Evolutionary conservation across 30 jellyfish, hydroid and myxozoan species (phyloP).

Genomic region (Hydra vulgaris): DNA sequence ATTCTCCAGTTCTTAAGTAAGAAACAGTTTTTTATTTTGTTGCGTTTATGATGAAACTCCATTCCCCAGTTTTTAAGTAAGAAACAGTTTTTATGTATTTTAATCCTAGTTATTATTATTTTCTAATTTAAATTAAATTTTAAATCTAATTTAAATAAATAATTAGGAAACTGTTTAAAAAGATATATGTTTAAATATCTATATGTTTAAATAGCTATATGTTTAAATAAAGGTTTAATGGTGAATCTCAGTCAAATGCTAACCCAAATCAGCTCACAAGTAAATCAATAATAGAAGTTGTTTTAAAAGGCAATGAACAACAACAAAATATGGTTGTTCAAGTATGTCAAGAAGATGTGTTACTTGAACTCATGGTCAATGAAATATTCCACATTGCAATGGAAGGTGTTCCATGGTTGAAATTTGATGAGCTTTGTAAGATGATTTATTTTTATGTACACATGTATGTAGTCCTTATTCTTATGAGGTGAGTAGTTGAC

Average conservation of each 20-base stretch:
- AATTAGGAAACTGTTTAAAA: too few relatives aligned
- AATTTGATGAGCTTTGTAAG: neutral
- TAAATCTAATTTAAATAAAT: too few relatives aligned
- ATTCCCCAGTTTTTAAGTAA: neutral
- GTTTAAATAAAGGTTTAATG: neutral
- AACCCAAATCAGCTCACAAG: neutral
- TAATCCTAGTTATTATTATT: too few relatives aligned
- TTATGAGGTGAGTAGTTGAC: too few relatives aligned
- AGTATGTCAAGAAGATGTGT: neutral
- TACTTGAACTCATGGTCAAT: neutral
- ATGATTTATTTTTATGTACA: too few relatives aligned
- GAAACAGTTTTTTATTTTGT: neutral
- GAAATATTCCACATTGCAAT: neutral
- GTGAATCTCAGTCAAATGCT: neutral
- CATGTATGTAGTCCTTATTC: too few relatives aligned
- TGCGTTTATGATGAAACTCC: neutral
- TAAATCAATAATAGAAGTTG: neutral
- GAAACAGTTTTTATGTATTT: neutral
- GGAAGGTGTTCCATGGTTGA: neutral
- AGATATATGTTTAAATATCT: too few relatives aligned
- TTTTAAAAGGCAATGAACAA: neutral
- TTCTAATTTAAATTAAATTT: too few relatives aligned
- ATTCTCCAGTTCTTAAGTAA: neutral
- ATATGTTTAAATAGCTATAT: too few relatives aligned
- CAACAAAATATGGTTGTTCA: neutral